Conservation (phyloP, 1,140 invertebrate species). For the Pseudomyrmex flavicornis region DNA sequence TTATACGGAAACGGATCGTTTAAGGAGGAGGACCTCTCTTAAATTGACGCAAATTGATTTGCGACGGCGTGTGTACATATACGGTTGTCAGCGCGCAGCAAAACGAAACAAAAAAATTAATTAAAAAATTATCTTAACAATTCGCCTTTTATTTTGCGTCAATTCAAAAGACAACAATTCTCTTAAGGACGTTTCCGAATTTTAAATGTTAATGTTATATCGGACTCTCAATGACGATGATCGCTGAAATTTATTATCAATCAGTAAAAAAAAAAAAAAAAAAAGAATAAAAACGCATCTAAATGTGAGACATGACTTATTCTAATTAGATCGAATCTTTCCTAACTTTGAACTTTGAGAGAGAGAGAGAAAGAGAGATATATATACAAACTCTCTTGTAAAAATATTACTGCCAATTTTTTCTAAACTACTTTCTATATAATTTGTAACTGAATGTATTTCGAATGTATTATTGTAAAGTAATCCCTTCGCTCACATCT, state of each 20-base stretch:
- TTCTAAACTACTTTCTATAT: background rate
- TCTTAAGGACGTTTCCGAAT: constrained; percentile 32
- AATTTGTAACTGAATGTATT: constrained; percentile 18
- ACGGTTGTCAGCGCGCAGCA: too few species aligned
- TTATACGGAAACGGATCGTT: too few species aligned
- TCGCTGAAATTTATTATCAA: constrained; percentile 28
- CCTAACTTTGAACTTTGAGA: background rate
- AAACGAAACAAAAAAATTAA: too few species aligned
- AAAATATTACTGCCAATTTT: constrained; percentile 35
- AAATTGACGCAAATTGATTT: too few species aligned
- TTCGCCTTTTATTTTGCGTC: background rate
- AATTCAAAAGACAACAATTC: too few species aligned
- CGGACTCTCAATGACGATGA: constrained; percentile 33
- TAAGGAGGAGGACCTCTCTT: too few species aligned
- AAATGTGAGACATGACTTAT: background rate
- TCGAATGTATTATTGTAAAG: background rate
- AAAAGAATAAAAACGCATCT: constrained; percentile 25
- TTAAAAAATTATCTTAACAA: too few species aligned
- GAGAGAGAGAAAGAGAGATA: too few species aligned
- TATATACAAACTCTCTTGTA: background rate
- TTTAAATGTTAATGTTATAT: constrained; percentile 48
- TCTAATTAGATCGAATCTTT: background rate
- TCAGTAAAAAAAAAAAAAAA: too few species aligned
- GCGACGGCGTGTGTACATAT: too few species aligned
- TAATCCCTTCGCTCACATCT: constrained; percentile 1